These are phyloP conservation scores for Fabriciana adippe DNA, from an alignment of 2,888 invertebrate species.

Conservation along the genomic window DNA sequence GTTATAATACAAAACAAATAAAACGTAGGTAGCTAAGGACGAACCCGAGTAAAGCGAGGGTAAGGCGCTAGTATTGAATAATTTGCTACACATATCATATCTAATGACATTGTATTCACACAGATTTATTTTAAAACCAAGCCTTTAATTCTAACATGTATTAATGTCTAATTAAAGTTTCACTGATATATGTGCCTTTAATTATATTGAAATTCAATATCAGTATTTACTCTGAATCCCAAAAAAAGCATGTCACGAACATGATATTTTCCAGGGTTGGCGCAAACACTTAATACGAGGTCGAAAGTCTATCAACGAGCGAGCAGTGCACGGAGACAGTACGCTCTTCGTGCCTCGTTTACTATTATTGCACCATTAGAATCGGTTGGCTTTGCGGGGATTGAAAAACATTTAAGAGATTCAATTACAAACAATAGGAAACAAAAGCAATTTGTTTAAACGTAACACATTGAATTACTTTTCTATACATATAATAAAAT, in stretches of 20 bases:
- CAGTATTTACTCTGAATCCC: not conserved
- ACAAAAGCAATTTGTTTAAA: slow-evolving; percentile 16
- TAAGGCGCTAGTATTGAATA: no score
- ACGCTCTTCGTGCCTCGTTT: slow-evolving; percentile 46
- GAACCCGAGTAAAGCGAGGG: no score
- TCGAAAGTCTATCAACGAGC: slow-evolving; percentile 74
- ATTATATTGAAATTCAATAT: no score
- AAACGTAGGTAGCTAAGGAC: no score
- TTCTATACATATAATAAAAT: no score
- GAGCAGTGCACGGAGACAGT: slow-evolving; percentile 59
- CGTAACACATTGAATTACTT: not conserved
- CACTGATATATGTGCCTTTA: no score
- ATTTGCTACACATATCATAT: no score
- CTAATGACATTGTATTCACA: no score
- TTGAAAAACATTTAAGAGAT: slow-evolving; percentile 31
- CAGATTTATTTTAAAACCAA: no score
- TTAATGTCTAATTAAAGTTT: no score
- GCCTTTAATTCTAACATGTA: no score
- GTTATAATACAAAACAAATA: no score
- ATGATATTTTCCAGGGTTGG: slow-evolving; percentile 46
- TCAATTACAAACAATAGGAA: slow-evolving; percentile 32
- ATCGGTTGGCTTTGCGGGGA: slow-evolving; percentile 24
- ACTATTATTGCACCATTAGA: slow-evolving; percentile 36
- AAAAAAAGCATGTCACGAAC: slow-evolving; percentile 9
- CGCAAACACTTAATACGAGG: slow-evolving; percentile 70